Percentiles rank a stretch among this genome's conserved stretches.
phyloP scores from a whole-genome alignment of 2,113 vertebrate species.

The Clarias gariepinus region DNA sequence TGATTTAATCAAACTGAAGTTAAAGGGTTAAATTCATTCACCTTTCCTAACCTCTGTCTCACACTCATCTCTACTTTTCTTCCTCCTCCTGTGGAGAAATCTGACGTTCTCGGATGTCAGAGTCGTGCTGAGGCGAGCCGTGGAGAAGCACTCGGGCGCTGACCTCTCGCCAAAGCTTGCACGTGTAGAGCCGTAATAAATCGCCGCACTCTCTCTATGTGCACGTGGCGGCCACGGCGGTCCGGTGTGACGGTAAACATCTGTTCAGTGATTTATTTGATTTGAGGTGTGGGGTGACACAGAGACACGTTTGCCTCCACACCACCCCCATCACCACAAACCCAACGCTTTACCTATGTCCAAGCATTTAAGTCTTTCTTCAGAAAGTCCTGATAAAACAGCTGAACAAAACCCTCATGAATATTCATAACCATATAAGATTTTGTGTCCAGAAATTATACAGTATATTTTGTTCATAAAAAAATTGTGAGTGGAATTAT shows the following conservation, averaged over 20 bases:
- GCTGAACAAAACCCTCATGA: not conserved
- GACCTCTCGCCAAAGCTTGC: conserved; percentile 54
- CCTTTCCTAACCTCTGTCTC: conserved; percentile 31
- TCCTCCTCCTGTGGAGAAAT: not conserved
- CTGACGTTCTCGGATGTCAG: conserved; percentile 46
- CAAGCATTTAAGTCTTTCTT: not conserved
- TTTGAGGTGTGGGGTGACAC: conserved; percentile 67
- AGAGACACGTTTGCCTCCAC: conserved; percentile 67
- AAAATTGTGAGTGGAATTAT: too few species aligned
- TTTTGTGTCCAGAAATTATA: not conserved
- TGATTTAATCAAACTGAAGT: not conserved
- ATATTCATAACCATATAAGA: not conserved
- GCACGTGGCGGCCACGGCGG: conserved; percentile 63
- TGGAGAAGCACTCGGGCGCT: conserved; percentile 27
- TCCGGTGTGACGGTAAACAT: conserved; percentile 71
- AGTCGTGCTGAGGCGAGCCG: conserved; percentile 56
- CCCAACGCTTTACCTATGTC: not conserved
- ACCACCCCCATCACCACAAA: not conserved
- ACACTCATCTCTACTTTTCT: not conserved
- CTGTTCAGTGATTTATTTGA: conserved; percentile 72
- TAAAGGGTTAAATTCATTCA: conserved; percentile 25
- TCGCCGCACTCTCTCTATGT: conserved; percentile 39
- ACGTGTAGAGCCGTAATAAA: conserved; percentile 47
- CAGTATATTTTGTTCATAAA: not conserved
- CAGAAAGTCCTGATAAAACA: not conserved